Evolutionary conservation across 2,797 vertebrate species (phyloP).

Genomic region (Gorsachius magnificus): DNA sequence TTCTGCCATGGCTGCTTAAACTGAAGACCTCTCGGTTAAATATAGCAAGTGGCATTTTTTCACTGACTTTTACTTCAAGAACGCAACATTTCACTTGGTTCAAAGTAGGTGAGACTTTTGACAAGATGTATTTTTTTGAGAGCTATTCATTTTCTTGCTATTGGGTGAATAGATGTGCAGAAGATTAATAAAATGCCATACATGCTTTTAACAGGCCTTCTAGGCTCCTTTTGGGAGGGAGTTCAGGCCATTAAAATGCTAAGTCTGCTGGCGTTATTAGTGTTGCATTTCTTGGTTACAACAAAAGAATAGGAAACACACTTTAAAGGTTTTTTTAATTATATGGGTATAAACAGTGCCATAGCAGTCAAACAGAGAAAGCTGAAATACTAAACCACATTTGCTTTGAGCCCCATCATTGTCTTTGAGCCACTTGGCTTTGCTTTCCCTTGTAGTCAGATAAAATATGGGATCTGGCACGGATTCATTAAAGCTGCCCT

Average conservation of each 20-base stretch:
- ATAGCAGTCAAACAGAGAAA: background rate
- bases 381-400: background rate
- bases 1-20: background rate
- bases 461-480: background rate
- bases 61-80: background rate
- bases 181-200: background rate
- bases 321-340: background rate
- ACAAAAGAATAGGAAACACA: background rate
- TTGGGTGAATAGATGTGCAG: background rate
- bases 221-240: background rate
- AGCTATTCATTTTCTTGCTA: background rate
- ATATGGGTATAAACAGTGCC: background rate
- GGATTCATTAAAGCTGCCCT: background rate
- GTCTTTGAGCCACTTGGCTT: background rate
- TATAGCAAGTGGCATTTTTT: background rate
- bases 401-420: background rate
- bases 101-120: background rate
- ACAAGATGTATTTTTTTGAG: background rate
- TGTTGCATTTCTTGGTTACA: background rate
- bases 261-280: background rate
- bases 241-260: too few relatives aligned
- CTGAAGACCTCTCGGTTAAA: background rate
- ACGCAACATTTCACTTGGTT: background rate
- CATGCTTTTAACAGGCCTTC: background rate
- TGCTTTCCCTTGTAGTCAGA: background rate